Evolutionary conservation across 2,113 vertebrate genomes (phyloP), one percentile per base, ranked within the genome.

Genomic region (Phyllostomus discolor): DNA sequence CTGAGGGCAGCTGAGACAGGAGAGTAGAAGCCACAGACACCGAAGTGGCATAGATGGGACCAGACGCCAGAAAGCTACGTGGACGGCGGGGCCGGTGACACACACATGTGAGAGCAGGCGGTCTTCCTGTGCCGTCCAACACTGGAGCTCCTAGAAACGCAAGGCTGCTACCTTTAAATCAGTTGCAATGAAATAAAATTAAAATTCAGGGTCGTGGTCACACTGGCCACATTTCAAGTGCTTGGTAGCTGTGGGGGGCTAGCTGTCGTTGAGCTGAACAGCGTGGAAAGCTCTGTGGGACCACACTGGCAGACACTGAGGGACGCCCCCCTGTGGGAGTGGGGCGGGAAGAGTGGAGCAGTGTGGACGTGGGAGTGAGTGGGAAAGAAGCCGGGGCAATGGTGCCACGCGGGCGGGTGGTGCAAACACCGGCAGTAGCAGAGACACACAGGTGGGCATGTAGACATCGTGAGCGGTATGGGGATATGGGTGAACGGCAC

Each of bases 371-470:
- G 31, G 20, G 38, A 62, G 62, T 7, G 5, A 64, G 26, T 19
- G 15, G n/a, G 1, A 1, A 38, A 2, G 89, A 48, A 14, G 14
- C 31, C 0, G 59, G 26, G 24, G 17, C 48, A 31, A 10, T n/a
- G 35, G 9, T 0, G 0, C 52, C 28, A 0, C 31, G 1, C 10
- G 22, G 43, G 22, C 7, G 73, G n/a, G 80, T 26, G 46, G 5
- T n/a, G 5, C 54, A 48, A 48, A 62, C 33, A 1, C 19, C 19
- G 72, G 59, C 6, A 5, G 41, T 19, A 26, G 62, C 50, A 4
- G 0, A 48, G 70, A 69, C 48, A 0, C 4, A 33, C 31, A 84
- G 70, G 67, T 3, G 7, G 43, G 52, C n/a, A 0, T 22, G 0
- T 64, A n/a, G 72, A 79, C 76, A 2, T 0, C 0, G 78, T n/a